A percentile compares a stretch with the other conserved stretches of the same genome.
phyloP scores from a whole-genome alignment of 1,140 invertebrate species.

The Rhagoletis pomonella region DNA sequence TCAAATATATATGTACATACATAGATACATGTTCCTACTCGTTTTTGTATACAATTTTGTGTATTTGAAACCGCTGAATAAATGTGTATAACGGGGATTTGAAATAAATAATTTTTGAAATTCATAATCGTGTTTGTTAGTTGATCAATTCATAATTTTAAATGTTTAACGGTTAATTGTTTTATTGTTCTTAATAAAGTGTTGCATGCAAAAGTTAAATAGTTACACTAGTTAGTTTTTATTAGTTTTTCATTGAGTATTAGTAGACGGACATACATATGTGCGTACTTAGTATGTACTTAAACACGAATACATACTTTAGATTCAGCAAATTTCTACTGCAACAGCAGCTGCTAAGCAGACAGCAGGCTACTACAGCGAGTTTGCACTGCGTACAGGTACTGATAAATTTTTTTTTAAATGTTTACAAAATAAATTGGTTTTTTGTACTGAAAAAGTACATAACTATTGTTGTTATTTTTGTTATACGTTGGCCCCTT shows the following conservation, averaged over 20 bases:
- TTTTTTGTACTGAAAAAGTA: too few species aligned
- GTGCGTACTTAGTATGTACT: too few species aligned
- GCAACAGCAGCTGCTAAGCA: not conserved
- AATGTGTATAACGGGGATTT: not conserved
- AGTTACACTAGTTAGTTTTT: not conserved
- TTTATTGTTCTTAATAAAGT: constrained; percentile 47
- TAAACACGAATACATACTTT: not conserved
- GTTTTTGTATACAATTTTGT: not conserved
- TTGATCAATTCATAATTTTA: not conserved
- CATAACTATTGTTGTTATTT: too few species aligned
- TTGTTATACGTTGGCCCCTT: too few species aligned
- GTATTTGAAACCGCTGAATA: not conserved
- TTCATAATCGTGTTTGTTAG: not conserved
- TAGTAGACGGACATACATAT: not conserved
- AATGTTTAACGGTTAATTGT: constrained; percentile 30
- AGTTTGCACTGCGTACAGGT: not conserved
- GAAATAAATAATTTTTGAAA: not conserved
- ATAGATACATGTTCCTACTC: not conserved
- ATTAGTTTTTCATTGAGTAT: not conserved
- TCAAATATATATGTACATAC: not conserved
- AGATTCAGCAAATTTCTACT: not conserved
- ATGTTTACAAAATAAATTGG: not conserved
- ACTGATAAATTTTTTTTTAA: not conserved
- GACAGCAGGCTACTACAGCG: not conserved
- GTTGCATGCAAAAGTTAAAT: constrained; percentile 7